These are phyloP conservation scores for Enteromius anoplus DNA, from an alignment of 2,797 vertebrate genomes.

Conservation along the genomic window DNA sequence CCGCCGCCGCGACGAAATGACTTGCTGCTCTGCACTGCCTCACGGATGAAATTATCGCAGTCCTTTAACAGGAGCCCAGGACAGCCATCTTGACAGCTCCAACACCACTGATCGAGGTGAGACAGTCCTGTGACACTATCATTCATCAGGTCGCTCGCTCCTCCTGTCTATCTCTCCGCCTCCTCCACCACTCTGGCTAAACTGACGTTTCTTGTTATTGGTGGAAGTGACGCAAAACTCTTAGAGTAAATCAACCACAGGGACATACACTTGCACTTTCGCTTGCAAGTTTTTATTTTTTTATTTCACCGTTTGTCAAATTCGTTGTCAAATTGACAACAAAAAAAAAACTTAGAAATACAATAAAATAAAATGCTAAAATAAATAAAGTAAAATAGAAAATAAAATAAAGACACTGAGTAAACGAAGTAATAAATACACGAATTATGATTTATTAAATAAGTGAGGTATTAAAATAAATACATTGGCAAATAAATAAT, in stretches of 20 bases:
- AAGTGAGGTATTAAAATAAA: neutral
- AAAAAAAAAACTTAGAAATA: neutral
- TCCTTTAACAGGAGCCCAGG: slow-evolving; percentile 34
- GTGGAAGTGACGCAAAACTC: slow-evolving; percentile 72
- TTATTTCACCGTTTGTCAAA: neutral
- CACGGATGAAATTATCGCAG: slow-evolving; percentile 59
- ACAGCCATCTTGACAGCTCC: slow-evolving; percentile 57
- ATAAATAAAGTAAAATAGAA: neutral
- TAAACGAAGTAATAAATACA: neutral
- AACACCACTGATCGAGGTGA: slow-evolving; percentile 24
- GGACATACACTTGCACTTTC: slow-evolving; percentile 16
- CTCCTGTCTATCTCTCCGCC: slow-evolving; percentile 58
- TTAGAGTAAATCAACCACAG: neutral
- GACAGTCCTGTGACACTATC: slow-evolving; percentile 47
- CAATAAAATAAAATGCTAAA: neutral
- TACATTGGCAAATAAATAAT: neutral
- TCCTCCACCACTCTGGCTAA: slow-evolving; percentile 42
- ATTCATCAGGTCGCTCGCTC: slow-evolving; percentile 53
- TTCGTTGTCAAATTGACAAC: neutral
- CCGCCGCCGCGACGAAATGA: slow-evolving; percentile 71
- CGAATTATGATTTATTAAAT: neutral
- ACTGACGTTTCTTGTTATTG: slow-evolving; percentile 78
- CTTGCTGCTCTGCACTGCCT: slow-evolving; percentile 61
- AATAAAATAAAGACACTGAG: neutral
- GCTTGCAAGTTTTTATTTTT: neutral